Base-by-base conservation (phyloP, 2,113 vertebrate species). In the Xenus cinereus region DNA sequence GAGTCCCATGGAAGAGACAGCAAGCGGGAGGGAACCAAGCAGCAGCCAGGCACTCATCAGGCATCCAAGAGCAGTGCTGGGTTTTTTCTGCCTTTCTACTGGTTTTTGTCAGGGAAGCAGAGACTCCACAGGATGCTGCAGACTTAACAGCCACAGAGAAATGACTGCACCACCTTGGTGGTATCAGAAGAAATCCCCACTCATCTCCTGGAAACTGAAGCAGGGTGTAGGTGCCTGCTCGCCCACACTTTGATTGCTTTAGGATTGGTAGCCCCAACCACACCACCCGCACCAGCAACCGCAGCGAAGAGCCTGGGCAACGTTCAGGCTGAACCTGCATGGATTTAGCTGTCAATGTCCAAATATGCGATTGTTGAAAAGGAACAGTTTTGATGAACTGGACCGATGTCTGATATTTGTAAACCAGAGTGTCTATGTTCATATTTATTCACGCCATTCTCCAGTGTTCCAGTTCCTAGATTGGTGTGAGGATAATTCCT, bases 401-500 rank as follows among this genome's bases (percentile, higher is more conserved):
- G 69, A 81, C 69, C 41, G 20, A 2, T 35, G 71, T 73, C 45
- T 87, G 77, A 19, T 87, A 56, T 92, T 96, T 92, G 87, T 92
- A 91, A 93, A 84, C 45, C 53, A 92, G 51, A 28, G 6, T 76
- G 83, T 68, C 45, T 46, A 5, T 46, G 45, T 46, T 20, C 19
- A 30, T 87, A 87, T 93, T 85, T 93, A 94, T 95, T 94, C 76
- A 84, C 62, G 79, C 53, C 20, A 7, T 94, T 93, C 82, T 92
- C 68, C 66, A 45, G 2, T 39, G 85, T 68, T 93, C 54, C 20
- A 43, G 63, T 77, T 97, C 81, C 51, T 74, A 92, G 74, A 93
- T 48, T 85, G 77, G 83, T 85, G 90, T 91, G 77, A 95, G 92
- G 90, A 82, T 89, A 82, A 78, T 48, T 96, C 85, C 92, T 91